A percentile compares a stretch with the other conserved stretches of the same genome.
These are phyloP conservation scores for Lates japonicus DNA, from an alignment of 2,797 vertebrate species.

Conservation along the genomic window DNA sequence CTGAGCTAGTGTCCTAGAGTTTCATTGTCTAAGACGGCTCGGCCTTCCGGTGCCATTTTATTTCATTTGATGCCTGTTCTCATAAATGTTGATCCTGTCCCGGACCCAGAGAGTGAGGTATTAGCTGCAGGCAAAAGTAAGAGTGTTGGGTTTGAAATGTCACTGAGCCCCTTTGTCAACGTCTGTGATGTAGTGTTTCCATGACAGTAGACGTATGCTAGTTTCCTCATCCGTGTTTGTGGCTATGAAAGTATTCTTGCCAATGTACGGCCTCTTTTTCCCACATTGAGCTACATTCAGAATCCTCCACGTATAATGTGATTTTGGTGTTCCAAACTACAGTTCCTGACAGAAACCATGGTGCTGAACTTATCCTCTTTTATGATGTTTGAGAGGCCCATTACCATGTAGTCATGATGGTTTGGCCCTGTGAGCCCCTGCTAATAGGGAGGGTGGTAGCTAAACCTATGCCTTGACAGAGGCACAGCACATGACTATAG, in stretches of 20 bases:
- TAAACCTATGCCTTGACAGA: conserved; percentile 66
- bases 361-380: conserved; percentile 75
- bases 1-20: conserved; percentile 50
- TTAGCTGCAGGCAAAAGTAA: conserved; percentile 62
- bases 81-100: conserved; percentile 71
- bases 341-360: conserved; percentile 61
- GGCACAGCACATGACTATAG: conserved; percentile 53
- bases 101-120: conserved; percentile 46
- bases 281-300: conserved; percentile 18
- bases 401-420: conserved; percentile 77
- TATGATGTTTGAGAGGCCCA: conserved; percentile 72
- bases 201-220: conserved; percentile 5
- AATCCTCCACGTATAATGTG: conserved; percentile 56
- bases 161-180: conserved; percentile 38
- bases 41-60: conserved; percentile 59
- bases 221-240: conserved; percentile 4
- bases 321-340: no score
- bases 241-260: neutral
- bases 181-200: conserved; percentile 38
- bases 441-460: conserved; percentile 72
- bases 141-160: conserved; percentile 54
- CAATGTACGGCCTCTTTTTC: neutral
- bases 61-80: conserved; percentile 71
- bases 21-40: conserved; percentile 64
- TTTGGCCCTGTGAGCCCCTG: conserved; percentile 64